Evolutionary conservation across 2,113 vertebrate species (phyloP), one percentile per base, ranked within the genome.

Genomic region (Montifringilla adamsi): DNA sequence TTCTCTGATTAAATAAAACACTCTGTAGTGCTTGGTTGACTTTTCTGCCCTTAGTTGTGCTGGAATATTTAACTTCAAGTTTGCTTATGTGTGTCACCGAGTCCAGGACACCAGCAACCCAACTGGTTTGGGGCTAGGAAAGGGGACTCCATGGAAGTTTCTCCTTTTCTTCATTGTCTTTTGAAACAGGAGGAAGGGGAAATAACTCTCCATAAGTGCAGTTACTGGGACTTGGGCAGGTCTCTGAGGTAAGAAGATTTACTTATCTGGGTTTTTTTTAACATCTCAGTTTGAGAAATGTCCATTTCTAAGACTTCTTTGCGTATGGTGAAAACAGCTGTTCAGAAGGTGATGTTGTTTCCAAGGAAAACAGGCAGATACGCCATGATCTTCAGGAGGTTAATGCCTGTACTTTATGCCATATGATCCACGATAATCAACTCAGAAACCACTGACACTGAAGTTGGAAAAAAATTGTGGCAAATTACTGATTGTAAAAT

Each of bases 1-100:
- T 90, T 69, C 59, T 70, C 39, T 87, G 50, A 50, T 69, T 91
- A 85, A 93, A 78, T 75, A 89, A 91, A 94, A 44, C 30, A 64
- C 6, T 64, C 27, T 50, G 30, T 7, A 75, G 18, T 31, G 12
- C 24, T 80, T 69, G 37, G 30, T 73, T 92, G 39, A 33, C n/a
- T 92, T 88, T 84, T 21, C 31, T 73, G 26, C 33, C 41, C 15
- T 88, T 79, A 52, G 4, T 64, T 39, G 2, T 62, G 6, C 58
- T 79, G 56, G 12, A 79, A 75, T 77, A 86, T 75, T 85, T 78
- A 56, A 41, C 39, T 46, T 24, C 26, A 60, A 52, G 2, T 85
- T 68, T 89, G 30, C 9, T 11, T 69, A 58, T 11, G 0, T 13
- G 6, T 53, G 7, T 58, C 37, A 86, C 16, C 2, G 3, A 49